These are phyloP conservation scores for Bombus confusus DNA, from an alignment of 1,140 invertebrate species.

Conservation along the genomic window DNA sequence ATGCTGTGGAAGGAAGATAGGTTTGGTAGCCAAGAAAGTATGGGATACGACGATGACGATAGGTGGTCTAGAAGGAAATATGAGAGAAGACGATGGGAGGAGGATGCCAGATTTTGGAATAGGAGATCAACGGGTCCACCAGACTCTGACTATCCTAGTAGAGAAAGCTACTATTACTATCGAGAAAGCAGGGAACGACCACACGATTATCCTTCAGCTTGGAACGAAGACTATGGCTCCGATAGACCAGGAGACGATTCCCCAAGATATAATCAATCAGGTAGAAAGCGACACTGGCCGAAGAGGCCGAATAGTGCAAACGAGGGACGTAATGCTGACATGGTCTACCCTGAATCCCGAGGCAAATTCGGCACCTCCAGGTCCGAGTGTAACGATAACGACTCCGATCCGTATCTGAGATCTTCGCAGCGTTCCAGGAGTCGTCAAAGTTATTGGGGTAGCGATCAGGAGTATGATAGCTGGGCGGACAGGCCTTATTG, in stretches of 20 bases:
- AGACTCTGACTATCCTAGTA: slow-evolving; percentile 67
- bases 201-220: slow-evolving; percentile 73
- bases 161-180: slow-evolving; percentile 75
- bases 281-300: slow-evolving; percentile 84
- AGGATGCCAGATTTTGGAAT: slow-evolving; percentile 75
- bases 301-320: slow-evolving; percentile 86
- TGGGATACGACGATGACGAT: slow-evolving; percentile 81
- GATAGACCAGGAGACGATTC: slow-evolving; percentile 74
- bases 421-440: slow-evolving; percentile 77
- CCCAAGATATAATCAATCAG: slow-evolving; percentile 75
- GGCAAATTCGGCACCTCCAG: slow-evolving; percentile 77
- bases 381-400: slow-evolving; percentile 81
- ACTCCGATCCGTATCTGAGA: slow-evolving; percentile 77
- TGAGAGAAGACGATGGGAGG: slow-evolving; percentile 76
- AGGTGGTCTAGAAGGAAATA: slow-evolving; percentile 78
- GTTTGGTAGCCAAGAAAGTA: slow-evolving; percentile 83
- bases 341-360: slow-evolving; percentile 73
- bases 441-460: slow-evolving; percentile 79
- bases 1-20: slow-evolving; percentile 80
- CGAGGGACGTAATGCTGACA: slow-evolving; percentile 77
- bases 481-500: slow-evolving; percentile 78
- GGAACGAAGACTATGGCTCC: slow-evolving; percentile 74
- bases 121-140: slow-evolving; percentile 58
- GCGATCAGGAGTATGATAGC: slow-evolving; percentile 80
- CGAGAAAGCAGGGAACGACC: slow-evolving; percentile 71